Percentiles rank a stretch among this genome's conserved stretches.
phyloP scores from a whole-genome alignment of 2,113 vertebrate species.

The Noctilio leporinus region DNA sequence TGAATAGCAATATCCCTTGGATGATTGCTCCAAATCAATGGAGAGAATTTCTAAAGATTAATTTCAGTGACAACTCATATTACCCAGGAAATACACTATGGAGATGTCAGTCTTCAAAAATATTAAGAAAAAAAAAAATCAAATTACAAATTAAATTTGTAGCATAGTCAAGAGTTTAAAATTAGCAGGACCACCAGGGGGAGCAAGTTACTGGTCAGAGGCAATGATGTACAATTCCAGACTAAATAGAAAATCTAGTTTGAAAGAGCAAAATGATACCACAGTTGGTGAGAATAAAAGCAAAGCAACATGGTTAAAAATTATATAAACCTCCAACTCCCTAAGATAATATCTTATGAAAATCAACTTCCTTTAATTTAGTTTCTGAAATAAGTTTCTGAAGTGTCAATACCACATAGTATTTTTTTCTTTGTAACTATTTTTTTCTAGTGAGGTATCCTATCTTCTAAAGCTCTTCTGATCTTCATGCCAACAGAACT shows the following conservation, averaged over 20 bases:
- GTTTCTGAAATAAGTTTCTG: not conserved
- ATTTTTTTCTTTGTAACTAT: not conserved
- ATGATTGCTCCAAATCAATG: not conserved
- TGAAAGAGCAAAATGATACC: not conserved
- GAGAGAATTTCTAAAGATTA: not conserved
- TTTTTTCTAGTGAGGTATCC: not conserved
- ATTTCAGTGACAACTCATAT: not conserved
- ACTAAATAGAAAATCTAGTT: not conserved
- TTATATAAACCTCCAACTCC: not conserved
- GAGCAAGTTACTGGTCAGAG: conserved; percentile 58
- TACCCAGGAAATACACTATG: not conserved
- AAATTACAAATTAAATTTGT: not conserved
- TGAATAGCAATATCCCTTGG: not conserved
- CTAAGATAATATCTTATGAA: not conserved
- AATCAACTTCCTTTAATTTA: not conserved
- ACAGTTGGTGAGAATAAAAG: not conserved
- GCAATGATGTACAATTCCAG: not conserved
- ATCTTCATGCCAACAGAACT: not conserved
- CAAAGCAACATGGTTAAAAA: not conserved
- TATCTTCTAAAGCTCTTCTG: not conserved
- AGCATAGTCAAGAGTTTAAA: conserved; percentile 6
- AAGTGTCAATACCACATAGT: not conserved
- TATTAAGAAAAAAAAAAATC: not conserved
- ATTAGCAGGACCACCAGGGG: conserved; percentile 53
- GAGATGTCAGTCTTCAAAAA: not conserved